A percentile compares a stretch with the other conserved stretches of the same genome.
phyloP scores from a whole-genome alignment of 2,113 vertebrate genomes.

The Oophaga pumilio region DNA sequence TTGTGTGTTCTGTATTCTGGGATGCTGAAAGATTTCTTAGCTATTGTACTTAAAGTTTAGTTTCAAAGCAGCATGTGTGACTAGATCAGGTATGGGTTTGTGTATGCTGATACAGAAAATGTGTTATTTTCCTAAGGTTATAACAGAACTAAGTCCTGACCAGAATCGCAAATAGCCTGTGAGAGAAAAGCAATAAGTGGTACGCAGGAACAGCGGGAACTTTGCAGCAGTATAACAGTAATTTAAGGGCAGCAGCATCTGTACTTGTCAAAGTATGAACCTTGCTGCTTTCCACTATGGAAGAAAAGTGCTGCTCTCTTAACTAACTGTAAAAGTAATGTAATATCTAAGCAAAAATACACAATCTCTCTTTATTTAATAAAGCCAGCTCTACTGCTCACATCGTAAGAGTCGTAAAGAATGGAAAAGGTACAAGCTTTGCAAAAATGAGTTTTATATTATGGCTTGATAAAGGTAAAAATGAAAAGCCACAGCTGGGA shows the following conservation, averaged over 20 bases:
- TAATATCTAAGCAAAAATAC: background rate
- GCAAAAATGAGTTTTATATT: background rate
- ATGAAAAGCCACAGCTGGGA: background rate
- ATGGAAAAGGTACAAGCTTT: background rate
- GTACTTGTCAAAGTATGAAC: slow-evolving; percentile 33
- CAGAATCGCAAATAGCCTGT: slow-evolving; percentile 5
- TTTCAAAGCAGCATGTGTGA: slow-evolving; percentile 3
- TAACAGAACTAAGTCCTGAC: slow-evolving; percentile 9
- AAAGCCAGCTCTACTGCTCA: background rate
- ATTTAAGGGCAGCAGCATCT: slow-evolving; percentile 20
- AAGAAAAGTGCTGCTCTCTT: slow-evolving; percentile 24
- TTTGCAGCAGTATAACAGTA: slow-evolving; percentile 12
- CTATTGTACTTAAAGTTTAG: background rate
- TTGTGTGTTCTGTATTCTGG: background rate
- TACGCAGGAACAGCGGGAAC: slow-evolving; percentile 36
- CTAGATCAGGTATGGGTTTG: slow-evolving; percentile 16
- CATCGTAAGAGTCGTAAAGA: background rate
- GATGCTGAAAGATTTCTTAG: background rate
- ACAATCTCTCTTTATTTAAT: background rate
- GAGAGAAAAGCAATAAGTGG: slow-evolving; percentile 11
- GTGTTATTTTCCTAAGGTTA: slow-evolving; percentile 17
- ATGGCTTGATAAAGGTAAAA: background rate
- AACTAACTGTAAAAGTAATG: background rate
- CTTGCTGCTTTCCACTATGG: slow-evolving; percentile 21
- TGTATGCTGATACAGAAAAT: slow-evolving; percentile 23